A percentile compares a stretch with the other conserved stretches of the same genome.
Conservation (phyloP, 2,888 invertebrate genomes). For the Caenorhabditis wallacei region DNA sequence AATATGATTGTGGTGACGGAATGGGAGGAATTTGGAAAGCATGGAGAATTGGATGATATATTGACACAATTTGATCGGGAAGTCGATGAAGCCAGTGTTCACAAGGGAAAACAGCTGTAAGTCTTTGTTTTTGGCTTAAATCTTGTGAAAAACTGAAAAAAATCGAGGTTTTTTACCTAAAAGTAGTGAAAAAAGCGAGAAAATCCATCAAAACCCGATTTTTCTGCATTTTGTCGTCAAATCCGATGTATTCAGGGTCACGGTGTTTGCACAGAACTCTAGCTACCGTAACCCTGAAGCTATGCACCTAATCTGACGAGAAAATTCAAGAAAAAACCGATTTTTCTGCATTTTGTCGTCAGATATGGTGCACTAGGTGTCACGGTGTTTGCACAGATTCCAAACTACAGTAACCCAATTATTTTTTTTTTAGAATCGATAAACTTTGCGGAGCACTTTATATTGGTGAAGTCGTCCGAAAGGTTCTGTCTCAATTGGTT, state of each 20-base stretch:
- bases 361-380: too few species aligned
- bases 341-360: too few species aligned
- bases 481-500: conserved; percentile 80
- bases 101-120: conserved; percentile 83
- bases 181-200: conserved; percentile 1
- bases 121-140: too few species aligned
- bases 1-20: conserved; percentile 83
- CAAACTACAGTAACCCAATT: not conserved
- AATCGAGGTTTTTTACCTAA: not conserved
- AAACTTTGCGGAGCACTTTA: conserved; percentile 84
- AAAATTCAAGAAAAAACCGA: too few species aligned
- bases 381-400: too few species aligned
- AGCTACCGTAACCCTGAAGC: too few species aligned
- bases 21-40: conserved; percentile 83
- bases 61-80: conserved; percentile 82
- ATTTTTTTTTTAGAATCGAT: conserved; percentile 79
- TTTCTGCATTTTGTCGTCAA: too few species aligned
- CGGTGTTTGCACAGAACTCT: too few species aligned
- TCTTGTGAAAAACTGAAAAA: not conserved
- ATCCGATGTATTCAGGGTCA: too few species aligned
- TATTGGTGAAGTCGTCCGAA: conserved; percentile 82
- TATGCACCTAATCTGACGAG: too few species aligned
- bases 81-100: conserved; percentile 82
- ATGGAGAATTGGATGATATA: conserved; percentile 82
- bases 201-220: too few species aligned